phyloP scores from a whole-genome alignment of 2,113 vertebrate genomes.

The Progne subis region DNA sequence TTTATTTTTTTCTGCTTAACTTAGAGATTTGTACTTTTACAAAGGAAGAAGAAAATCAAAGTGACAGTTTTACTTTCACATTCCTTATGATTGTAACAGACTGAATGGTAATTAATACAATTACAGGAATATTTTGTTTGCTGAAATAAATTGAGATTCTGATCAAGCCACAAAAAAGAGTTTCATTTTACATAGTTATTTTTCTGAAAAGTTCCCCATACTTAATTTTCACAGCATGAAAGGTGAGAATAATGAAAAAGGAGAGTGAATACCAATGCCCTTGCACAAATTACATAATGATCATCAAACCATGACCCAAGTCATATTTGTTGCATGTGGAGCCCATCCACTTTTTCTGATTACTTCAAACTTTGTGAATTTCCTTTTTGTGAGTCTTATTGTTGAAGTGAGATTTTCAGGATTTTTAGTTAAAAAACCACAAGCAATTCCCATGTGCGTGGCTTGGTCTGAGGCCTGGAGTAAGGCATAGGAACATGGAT shows the following conservation, averaged over 20 bases:
- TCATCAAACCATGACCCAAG: background rate
- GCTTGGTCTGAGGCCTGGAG: background rate
- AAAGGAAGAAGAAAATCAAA: background rate
- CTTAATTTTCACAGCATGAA: background rate
- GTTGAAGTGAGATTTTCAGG: background rate
- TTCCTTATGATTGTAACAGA: background rate
- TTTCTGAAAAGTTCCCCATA: background rate
- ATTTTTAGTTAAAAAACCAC: background rate
- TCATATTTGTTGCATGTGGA: background rate
- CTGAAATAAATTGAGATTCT: background rate
- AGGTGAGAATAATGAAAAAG: background rate
- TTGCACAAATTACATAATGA: background rate
- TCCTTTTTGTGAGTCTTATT: background rate
- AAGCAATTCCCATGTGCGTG: accelerated
- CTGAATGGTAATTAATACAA: background rate
- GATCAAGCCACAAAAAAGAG: background rate
- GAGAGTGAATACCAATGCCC: background rate
- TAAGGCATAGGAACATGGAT: background rate
- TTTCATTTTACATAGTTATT: background rate
- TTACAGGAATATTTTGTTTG: background rate
- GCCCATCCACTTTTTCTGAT: background rate
- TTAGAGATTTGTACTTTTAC: background rate
- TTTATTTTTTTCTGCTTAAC: background rate
- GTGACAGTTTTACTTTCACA: background rate
- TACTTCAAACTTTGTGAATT: background rate